phyloP scores from a whole-genome alignment of 2,888 invertebrate genomes.

The Coremacera marginata region DNA sequence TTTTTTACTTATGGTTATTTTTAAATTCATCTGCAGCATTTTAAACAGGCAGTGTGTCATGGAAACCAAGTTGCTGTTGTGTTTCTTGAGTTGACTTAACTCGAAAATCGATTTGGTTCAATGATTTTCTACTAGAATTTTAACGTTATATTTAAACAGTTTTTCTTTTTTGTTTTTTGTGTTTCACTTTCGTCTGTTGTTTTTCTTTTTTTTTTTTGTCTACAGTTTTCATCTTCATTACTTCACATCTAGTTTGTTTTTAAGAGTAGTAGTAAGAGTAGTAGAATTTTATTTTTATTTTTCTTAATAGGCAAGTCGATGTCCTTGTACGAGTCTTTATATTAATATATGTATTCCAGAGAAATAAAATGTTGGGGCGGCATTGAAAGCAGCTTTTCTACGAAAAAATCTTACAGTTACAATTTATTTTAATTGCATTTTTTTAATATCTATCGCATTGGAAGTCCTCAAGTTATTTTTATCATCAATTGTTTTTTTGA shows the following conservation, averaged over 20 bases:
- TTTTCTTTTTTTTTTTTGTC: not conserved
- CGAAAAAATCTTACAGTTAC: too few relatives aligned
- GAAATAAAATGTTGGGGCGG: too few relatives aligned
- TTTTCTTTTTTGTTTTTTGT: not conserved
- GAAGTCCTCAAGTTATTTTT: too few relatives aligned
- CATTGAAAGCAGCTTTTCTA: too few relatives aligned
- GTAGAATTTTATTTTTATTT: too few relatives aligned
- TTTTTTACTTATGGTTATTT: not conserved
- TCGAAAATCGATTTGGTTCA: conserved; percentile 10
- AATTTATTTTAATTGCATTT: too few relatives aligned
- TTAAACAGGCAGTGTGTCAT: conserved; percentile 15
- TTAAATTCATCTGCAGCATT: conserved; percentile 8
- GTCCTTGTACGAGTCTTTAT: too few relatives aligned
- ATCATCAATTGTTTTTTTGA: too few relatives aligned
- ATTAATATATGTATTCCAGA: too few relatives aligned
- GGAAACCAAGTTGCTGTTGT: not conserved
- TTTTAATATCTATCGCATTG: too few relatives aligned
- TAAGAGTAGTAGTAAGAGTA: too few relatives aligned
- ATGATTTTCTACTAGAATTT: not conserved
- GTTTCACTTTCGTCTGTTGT: not conserved
- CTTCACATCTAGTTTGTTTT: not conserved
- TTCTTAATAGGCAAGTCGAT: too few relatives aligned
- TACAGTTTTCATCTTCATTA: not conserved
- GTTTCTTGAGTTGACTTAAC: not conserved
- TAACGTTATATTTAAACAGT: not conserved